A percentile compares a stretch with the other conserved stretches of the same genome.
Evolutionary conservation across 2,888 invertebrate species (phyloP).

Genomic region (Falcaria lacertinaria): DNA sequence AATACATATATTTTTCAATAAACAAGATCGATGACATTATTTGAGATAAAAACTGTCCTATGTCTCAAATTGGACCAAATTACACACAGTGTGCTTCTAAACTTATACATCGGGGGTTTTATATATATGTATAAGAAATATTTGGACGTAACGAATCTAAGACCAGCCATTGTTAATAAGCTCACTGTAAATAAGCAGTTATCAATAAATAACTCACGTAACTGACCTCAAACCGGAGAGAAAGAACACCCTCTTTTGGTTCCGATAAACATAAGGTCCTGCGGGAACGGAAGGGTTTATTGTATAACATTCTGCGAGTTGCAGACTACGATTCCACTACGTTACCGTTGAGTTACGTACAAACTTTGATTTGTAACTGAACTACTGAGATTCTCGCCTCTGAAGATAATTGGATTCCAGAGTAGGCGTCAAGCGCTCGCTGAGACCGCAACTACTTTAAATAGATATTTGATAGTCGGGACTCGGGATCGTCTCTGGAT

Average conservation of each 20-base stretch:
- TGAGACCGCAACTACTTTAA: conserved; percentile 15
- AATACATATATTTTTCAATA: too few species aligned
- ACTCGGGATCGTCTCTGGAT: background rate
- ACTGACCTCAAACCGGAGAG: conserved; percentile 17
- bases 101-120: too few species aligned
- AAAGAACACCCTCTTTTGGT: conserved; percentile 30
- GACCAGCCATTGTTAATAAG: too few species aligned
- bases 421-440: conserved; percentile 17
- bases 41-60: too few species aligned
- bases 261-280: conserved; percentile 33
- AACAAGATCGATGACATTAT: too few species aligned
- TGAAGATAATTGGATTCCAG: conserved; percentile 32
- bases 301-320: conserved; percentile 22
- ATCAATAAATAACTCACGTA: too few species aligned
- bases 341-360: background rate
- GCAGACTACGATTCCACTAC: conserved; percentile 1
- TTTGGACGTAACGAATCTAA: too few species aligned
- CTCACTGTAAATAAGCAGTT: too few species aligned
- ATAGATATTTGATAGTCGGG: conserved; percentile 1
- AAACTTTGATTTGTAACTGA: background rate
- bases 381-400: background rate
- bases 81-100: too few species aligned
- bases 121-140: too few species aligned
- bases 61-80: too few species aligned
- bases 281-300: conserved; percentile 23